Evolutionary conservation across 2,888 invertebrate genomes (phyloP).

Genomic region (Archips xylosteana): DNA sequence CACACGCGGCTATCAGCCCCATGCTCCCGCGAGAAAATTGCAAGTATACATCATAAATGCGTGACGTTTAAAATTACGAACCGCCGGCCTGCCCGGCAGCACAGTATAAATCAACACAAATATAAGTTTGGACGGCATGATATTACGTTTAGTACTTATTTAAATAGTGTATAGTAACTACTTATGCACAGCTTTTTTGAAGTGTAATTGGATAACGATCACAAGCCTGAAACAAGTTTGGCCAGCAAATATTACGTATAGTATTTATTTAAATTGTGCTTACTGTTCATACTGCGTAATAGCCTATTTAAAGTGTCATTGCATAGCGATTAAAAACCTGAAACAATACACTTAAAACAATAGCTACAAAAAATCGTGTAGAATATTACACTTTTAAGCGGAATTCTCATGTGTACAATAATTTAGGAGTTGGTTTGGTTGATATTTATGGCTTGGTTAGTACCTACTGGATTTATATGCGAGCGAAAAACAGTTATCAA

Average conservation of each 20-base stretch:
- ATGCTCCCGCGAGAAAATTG: constrained; percentile 79
- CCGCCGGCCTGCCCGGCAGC: constrained; percentile 61
- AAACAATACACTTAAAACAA: neutral
- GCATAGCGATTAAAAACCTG: neutral
- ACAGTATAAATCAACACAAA: constrained; percentile 77
- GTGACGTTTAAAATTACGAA: constrained; percentile 82
- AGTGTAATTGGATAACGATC: too few species aligned
- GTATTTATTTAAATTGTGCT: too few species aligned
- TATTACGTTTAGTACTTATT: constrained; percentile 60
- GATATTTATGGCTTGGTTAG: constrained; percentile 73
- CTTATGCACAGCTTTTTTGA: neutral
- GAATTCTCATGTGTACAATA: constrained; percentile 70
- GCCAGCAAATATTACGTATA: too few species aligned
- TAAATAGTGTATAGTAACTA: constrained; percentile 18
- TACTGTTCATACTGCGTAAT: too few species aligned
- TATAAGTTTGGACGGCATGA: constrained; percentile 67
- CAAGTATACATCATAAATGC: constrained; percentile 82
- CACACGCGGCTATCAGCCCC: constrained; percentile 66
- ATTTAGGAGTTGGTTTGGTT: constrained; percentile 66
- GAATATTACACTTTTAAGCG: constrained; percentile 57
- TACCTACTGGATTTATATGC: constrained; percentile 67
- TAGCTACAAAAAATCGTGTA: constrained; percentile 46
- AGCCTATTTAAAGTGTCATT: neutral
- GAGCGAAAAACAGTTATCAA: constrained; percentile 49
- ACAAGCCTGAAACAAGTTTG: too few species aligned